Conservation (phyloP, 1,140 invertebrate species). For the Venustaconcha ellipsiformis region DNA sequence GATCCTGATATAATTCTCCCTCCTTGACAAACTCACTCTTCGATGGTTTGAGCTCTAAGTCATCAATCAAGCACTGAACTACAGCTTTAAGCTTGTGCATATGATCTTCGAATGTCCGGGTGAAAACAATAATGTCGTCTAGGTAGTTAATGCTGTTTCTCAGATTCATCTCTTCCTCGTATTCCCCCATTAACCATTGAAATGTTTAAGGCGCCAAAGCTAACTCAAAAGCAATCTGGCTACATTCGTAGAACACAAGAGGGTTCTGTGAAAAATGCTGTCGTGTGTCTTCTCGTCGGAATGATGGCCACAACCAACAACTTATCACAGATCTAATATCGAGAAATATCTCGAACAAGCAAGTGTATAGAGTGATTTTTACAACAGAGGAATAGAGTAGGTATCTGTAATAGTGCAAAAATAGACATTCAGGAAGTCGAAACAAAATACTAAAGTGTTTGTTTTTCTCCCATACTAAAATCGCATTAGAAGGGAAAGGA, state of each 20-base stretch:
- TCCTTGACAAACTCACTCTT: too few species aligned
- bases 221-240: constrained; percentile 24
- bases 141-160: constrained; percentile 18
- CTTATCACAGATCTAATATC: constrained; percentile 60
- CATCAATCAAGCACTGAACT: constrained; percentile 21
- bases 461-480: constrained; percentile 14
- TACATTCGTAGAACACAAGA: constrained; percentile 26
- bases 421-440: constrained; percentile 72
- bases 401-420: constrained; percentile 62
- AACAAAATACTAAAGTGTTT: constrained; percentile 49
- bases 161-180: constrained; percentile 19
- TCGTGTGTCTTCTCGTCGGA: constrained; percentile 53
- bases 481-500: constrained; percentile 18
- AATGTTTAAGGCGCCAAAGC: constrained; percentile 33
- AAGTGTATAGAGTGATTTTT: constrained; percentile 65
- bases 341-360: constrained; percentile 63
- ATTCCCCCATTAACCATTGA: constrained; percentile 42
- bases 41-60: constrained; percentile 10
- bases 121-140: constrained; percentile 31
- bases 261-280: constrained; percentile 35
- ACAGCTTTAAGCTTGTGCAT: constrained; percentile 14
- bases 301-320: constrained; percentile 56
- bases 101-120: constrained; percentile 23
- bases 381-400: constrained; percentile 71
- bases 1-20: too few species aligned